Conservation (phyloP, 2,888 invertebrate species). For the Drosophila mettleri region DNA sequence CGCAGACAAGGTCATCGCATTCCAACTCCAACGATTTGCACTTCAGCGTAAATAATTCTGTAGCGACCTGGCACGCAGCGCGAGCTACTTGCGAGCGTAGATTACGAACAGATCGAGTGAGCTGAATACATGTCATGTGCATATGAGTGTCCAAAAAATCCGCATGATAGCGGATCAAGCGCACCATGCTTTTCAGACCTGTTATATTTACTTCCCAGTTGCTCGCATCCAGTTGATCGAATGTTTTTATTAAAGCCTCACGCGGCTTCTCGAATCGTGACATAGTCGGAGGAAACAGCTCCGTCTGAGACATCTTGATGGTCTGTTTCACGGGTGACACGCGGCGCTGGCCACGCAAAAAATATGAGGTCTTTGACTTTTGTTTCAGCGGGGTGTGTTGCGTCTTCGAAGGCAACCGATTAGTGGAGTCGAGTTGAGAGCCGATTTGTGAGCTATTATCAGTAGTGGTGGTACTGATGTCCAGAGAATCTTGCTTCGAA, state of each 20-base stretch:
- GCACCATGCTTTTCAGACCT: constrained; percentile 89
- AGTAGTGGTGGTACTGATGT: constrained; percentile 71
- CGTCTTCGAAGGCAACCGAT: constrained; percentile 26
- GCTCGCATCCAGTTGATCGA: constrained; percentile 88
- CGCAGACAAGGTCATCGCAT: constrained; percentile 93
- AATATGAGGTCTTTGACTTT: constrained; percentile 83
- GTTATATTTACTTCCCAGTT: constrained; percentile 93
- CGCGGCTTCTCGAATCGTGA: constrained; percentile 88
- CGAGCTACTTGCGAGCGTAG: constrained; percentile 96
- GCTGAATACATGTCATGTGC: constrained; percentile 89
- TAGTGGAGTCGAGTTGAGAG: constrained; percentile 49
- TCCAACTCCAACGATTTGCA: constrained; percentile 89
- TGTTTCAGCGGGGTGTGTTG: constrained; percentile 79
- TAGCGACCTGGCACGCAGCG: constrained; percentile 93
- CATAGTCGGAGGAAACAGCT: constrained; percentile 82
- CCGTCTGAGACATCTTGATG: constrained; percentile 78
- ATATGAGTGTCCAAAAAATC: constrained; percentile 88
- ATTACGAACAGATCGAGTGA: constrained; percentile 93
- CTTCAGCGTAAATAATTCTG: constrained; percentile 90
- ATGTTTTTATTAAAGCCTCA: constrained; percentile 88
- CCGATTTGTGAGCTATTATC: constrained; percentile 79
- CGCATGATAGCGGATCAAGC: constrained; percentile 89
- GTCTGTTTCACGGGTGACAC: constrained; percentile 83
- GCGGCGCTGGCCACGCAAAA: constrained; percentile 79
- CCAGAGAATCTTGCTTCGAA: constrained; percentile 61